Evolutionary conservation across 2,797 vertebrate species (phyloP).

Genomic region (Antrozous pallidus): DNA sequence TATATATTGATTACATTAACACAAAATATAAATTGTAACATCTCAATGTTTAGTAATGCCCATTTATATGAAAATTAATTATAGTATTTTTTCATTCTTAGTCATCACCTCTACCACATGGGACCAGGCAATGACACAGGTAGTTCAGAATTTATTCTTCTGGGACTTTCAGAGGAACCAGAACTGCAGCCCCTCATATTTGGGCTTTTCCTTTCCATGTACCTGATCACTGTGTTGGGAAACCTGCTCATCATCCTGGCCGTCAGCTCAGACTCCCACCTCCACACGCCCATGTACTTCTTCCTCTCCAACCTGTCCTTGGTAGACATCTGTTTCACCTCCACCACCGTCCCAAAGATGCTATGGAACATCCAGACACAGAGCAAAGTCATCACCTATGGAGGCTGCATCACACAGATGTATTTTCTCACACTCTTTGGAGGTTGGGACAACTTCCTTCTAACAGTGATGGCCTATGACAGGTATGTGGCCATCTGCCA

Average conservation of each 20-base stretch:
- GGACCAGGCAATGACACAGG: background rate
- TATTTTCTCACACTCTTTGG: background rate
- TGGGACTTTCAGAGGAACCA: background rate
- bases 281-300: constrained; percentile 69
- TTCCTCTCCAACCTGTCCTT: constrained; percentile 64
- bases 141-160: background rate
- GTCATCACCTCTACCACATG: background rate
- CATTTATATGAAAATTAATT: background rate
- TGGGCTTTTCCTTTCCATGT: constrained; percentile 45
- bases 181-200: background rate
- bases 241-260: constrained; percentile 49
- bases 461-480: background rate
- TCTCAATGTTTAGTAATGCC: background rate
- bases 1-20: background rate
- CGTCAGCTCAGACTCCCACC: background rate
- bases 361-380: background rate
- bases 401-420: background rate
- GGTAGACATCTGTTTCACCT: constrained; percentile 7
- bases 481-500: background rate
- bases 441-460: background rate
- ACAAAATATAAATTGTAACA: background rate
- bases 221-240: constrained; percentile 44
- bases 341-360: constrained; percentile 55
- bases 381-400: background rate
- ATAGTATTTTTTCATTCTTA: background rate